Evolutionary conservation across 1,140 invertebrate genomes (phyloP).

Genomic region (Zeugodacus cucurbitae): DNA sequence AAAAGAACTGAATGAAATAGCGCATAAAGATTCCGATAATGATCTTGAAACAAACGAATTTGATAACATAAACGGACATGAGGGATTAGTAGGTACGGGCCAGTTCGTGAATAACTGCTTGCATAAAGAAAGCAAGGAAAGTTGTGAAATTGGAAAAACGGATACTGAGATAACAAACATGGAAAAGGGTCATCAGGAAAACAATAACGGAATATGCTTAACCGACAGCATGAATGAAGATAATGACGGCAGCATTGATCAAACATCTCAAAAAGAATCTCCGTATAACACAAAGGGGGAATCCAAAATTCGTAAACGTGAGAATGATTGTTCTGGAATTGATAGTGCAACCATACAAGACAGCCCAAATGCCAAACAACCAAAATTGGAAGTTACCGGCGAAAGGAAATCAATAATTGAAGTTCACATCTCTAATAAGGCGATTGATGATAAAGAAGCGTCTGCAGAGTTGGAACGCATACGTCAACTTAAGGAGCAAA

Average conservation of each 20-base stretch:
- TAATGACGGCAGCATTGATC: neutral
- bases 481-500: neutral
- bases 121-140: no score
- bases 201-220: neutral
- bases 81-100: no score
- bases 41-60: neutral
- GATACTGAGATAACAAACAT: neutral
- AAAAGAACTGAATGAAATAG: neutral
- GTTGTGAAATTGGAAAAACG: no score
- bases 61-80: neutral
- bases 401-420: constrained; percentile 43
- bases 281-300: neutral
- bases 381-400: neutral
- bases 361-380: neutral
- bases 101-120: no score
- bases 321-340: neutral
- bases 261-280: neutral
- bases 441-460: neutral
- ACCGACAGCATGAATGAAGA: neutral
- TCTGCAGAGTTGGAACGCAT: neutral
- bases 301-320: neutral
- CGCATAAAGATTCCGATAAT: neutral
- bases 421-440: constrained; percentile 41
- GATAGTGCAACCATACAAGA: neutral
- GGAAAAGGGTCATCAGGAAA: neutral